Evolutionary conservation across 2,888 invertebrate genomes (phyloP).

Genomic region (Apamea sordens): DNA sequence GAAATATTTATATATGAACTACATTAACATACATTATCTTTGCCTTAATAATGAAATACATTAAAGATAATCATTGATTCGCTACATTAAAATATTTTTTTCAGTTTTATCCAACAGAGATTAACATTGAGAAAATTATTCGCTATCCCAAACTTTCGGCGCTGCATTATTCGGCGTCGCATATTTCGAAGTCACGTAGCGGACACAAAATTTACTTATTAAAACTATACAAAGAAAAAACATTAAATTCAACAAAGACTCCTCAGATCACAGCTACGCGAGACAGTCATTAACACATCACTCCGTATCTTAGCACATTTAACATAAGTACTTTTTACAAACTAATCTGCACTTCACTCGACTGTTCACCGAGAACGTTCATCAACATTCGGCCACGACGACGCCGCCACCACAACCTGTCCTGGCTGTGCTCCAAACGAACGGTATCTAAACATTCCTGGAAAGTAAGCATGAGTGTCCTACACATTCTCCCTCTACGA

Average conservation of each 20-base stretch:
- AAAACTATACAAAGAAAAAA: slow-evolving; percentile 11
- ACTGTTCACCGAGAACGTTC: background rate
- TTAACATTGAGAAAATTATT: slow-evolving; percentile 28
- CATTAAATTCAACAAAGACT: background rate
- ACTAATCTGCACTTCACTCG: slow-evolving; percentile 1
- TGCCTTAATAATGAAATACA: background rate
- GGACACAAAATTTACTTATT: slow-evolving; percentile 6
- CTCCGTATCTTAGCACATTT: background rate
- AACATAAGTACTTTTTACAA: background rate
- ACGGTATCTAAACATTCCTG: background rate
- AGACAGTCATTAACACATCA: background rate
- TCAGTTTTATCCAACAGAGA: slow-evolving; percentile 33
- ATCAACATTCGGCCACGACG: background rate
- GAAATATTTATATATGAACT: background rate
- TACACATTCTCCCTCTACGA: background rate
- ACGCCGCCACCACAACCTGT: background rate
- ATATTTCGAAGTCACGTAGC: too few species aligned
- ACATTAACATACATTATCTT: background rate
- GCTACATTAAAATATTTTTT: slow-evolving; percentile 10
- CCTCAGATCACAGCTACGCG: slow-evolving; percentile 35
- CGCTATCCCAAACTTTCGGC: too few species aligned
- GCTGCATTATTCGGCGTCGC: too few species aligned
- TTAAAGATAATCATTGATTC: background rate
- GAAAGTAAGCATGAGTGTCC: background rate
- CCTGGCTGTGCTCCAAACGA: background rate